These are phyloP conservation scores for Discoglossus pictus DNA, from an alignment of 2,797 vertebrate genomes.

Conservation along the genomic window DNA sequence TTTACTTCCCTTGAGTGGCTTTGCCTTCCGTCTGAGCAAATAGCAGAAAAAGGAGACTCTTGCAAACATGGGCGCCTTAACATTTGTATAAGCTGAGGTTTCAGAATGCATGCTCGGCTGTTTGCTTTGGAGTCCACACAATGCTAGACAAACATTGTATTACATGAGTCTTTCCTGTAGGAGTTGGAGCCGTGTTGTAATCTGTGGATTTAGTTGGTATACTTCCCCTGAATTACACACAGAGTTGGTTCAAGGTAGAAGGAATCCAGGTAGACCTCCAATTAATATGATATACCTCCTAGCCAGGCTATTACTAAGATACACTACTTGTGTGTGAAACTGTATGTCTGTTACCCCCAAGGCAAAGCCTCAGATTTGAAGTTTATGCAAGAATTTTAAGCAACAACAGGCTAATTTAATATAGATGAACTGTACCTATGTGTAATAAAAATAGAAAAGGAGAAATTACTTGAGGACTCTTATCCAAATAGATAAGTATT, in stretches of 20 bases:
- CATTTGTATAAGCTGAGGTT: constrained; percentile 55
- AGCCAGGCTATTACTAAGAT: constrained; percentile 8
- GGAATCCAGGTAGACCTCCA: constrained; percentile 6
- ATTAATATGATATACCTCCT: constrained; percentile 26
- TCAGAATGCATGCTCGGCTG: constrained; percentile 53
- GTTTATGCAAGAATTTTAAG: too few relatives aligned
- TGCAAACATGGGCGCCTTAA: constrained; percentile 57
- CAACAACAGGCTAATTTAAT: too few relatives aligned
- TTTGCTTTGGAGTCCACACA: constrained; percentile 58
- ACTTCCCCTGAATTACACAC: not conserved
- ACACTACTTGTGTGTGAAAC: not conserved
- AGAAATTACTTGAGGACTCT: too few relatives aligned
- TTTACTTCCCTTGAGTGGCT: constrained; percentile 57
- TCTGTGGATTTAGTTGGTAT: not conserved
- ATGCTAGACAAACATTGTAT: constrained; percentile 48
- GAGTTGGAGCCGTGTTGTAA: constrained; percentile 43
- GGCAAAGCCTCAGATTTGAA: too few relatives aligned
- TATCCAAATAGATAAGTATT: too few relatives aligned
- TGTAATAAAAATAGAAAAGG: too few relatives aligned
- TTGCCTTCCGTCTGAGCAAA: constrained; percentile 60
- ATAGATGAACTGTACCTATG: too few relatives aligned
- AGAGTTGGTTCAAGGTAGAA: constrained; percentile 13
- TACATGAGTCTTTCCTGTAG: constrained; percentile 47
- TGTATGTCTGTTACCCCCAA: not conserved
- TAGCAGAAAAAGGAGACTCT: constrained; percentile 54